Base-by-base conservation (phyloP, 2,888 invertebrate genomes). In the Coenonympha glycerion region DNA sequence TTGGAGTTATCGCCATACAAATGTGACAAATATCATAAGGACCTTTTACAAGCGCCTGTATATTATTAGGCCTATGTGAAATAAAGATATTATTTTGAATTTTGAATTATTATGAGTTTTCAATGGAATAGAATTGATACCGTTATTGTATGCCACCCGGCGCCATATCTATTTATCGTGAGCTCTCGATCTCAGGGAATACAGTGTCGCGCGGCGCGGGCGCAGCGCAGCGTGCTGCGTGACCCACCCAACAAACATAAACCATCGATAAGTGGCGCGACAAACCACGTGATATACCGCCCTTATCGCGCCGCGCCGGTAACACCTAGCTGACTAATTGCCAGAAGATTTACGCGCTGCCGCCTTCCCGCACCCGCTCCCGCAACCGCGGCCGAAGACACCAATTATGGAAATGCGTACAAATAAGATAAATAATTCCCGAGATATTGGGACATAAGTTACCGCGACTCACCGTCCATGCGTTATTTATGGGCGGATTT, bases 211-310 rank as follows among this genome's bases (percentile, higher is more conserved):
- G 13, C 39, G 39, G 15, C 2, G 36, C 1, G 6, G 34, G n/a
- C n/a, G n/a, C n/a, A n/a, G n/a, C 18, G 33, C 16, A 16, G 34
- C 6, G 6, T 13, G 40, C 16, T 18, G 26, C 16, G 26, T 8
- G 8, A 26, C 31, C 26, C 28, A 50, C 44, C n/a, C n/a, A n/a
- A 26, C 37, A 21, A 57, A 59, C 58, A 59, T 57, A 60, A 59
- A 54, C 40, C 53, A 50, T 41, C 55, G 62, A 60, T 62, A 65
- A 62, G 62, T 61, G 63, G 40, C 36, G 36, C 47, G 62, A 64
- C 61, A 60, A 61, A 57, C 58, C 56, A 61, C 57, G 55, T 63
- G 62, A 65, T 64, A 64, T 57, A 63, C 58, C 52, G 53, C 24
- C 50, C 42, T 55, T 59, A 63, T 60, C 61, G 34, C 24, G 22